Evolutionary conservation across 2,113 vertebrate genomes (phyloP).

Genomic region (Gasterosteus aculeatus): DNA sequence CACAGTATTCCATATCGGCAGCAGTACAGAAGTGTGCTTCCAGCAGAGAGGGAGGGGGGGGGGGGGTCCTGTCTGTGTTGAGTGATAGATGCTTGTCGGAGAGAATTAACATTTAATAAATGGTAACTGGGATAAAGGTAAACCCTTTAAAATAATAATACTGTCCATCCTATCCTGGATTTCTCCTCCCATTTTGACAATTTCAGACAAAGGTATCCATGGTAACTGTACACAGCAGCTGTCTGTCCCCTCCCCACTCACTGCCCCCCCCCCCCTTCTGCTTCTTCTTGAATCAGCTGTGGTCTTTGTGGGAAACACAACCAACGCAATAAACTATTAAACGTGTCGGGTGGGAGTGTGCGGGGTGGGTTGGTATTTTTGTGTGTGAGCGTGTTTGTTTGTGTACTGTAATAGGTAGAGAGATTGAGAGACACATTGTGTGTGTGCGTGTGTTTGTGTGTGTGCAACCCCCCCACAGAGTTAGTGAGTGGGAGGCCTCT

Average conservation of each 20-base stretch:
- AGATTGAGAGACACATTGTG: conserved; percentile 39
- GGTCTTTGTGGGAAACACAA: conserved; percentile 27
- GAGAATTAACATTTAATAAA: not conserved
- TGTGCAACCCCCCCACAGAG: conserved; percentile 24
- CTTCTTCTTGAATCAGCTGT: conserved; percentile 44
- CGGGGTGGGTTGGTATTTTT: conserved; percentile 16
- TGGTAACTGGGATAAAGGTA: conserved; percentile 14
- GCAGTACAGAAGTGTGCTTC: not conserved
- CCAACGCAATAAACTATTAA: conserved; percentile 56
- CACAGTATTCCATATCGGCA: not conserved
- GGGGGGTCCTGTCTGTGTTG: conserved; percentile 3
- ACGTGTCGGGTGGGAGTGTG: conserved; percentile 20
- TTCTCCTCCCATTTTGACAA: conserved; percentile 12
- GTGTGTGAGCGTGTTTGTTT: conserved; percentile 23
- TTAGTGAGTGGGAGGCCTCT: conserved; percentile 62
- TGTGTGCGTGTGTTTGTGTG: conserved; percentile 23
- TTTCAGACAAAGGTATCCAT: conserved; percentile 80
- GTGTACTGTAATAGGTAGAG: conserved; percentile 10
- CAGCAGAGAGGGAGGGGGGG: conserved; percentile 1
- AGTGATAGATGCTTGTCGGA: not conserved
- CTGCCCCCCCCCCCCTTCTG: not conserved
- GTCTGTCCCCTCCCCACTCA: conserved; percentile 30
- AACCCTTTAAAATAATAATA: conserved; percentile 1
- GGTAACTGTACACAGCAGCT: conserved; percentile 75
- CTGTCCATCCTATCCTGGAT: not conserved